A percentile compares a stretch with the other conserved stretches of the same genome.
These are phyloP conservation scores for Indicator indicator DNA, from an alignment of 2,113 vertebrate genomes.

Conservation along the genomic window DNA sequence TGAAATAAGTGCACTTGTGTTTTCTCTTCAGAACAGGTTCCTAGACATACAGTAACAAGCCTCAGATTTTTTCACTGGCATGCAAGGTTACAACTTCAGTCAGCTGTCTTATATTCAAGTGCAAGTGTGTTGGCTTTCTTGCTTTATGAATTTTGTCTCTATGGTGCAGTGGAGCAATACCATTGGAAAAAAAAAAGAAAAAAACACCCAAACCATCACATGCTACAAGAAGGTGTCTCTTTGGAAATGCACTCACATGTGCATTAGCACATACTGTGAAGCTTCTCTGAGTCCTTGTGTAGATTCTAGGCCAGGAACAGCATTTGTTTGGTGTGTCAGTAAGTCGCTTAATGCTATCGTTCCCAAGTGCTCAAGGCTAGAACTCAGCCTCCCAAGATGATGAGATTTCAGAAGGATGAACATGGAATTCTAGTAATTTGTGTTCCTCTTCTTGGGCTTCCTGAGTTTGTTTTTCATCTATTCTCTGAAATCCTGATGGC, in stretches of 20 bases:
- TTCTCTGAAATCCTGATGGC: not conserved
- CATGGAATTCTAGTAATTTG: not conserved
- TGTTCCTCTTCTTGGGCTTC: not conserved
- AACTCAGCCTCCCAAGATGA: not conserved
- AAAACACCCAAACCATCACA: not conserved
- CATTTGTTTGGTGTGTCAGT: not conserved
- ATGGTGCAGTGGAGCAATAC: not conserved
- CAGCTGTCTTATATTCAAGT: not conserved
- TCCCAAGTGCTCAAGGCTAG: not conserved
- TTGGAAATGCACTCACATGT: not conserved
- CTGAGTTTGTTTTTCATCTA: not conserved
- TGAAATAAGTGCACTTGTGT: not conserved
- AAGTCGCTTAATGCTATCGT: not conserved
- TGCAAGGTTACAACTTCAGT: not conserved
- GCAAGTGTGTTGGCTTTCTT: not conserved
- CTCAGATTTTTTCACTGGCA: not conserved
- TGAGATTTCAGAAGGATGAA: not conserved
- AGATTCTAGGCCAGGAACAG: not conserved
- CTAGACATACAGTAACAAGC: not conserved
- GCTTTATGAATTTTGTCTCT: not conserved
- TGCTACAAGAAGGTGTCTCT: not conserved
- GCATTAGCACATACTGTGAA: not conserved
- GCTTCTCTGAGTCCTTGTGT: not conserved
- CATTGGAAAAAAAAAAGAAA: not conserved
- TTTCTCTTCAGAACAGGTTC: conserved; percentile 1